Percentiles rank a stretch among this genome's conserved stretches.
Conservation (phyloP, 2,113 vertebrate species). For the Grammomys surdaster region DNA sequence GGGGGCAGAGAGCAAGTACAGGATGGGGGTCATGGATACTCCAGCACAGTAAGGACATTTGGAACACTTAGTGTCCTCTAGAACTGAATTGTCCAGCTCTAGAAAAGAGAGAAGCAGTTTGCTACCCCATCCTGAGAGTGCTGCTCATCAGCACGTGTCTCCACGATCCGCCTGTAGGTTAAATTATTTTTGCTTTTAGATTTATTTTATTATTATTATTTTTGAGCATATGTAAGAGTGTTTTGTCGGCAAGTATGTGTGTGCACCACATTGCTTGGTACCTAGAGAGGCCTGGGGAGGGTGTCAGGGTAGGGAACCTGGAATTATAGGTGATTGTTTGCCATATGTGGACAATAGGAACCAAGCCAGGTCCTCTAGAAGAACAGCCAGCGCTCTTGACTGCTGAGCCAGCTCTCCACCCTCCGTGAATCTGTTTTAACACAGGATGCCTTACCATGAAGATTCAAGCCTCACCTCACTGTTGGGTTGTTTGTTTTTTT, state of each 20-base stretch:
- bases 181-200: neutral
- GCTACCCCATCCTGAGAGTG: neutral
- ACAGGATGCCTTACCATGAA: neutral
- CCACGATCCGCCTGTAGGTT: neutral
- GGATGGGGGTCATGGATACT: neutral
- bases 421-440: neutral
- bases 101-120: slow-evolving; percentile 13
- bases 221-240: neutral
- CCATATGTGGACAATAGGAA: neutral
- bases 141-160: too few relatives aligned
- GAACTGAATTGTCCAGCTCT: neutral
- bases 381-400: neutral
- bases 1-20: neutral
- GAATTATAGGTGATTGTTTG: neutral
- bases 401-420: neutral
- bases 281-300: neutral
- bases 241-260: neutral
- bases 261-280: neutral
- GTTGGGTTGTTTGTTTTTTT: neutral
- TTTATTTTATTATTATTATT: neutral
- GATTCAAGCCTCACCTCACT: neutral
- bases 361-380: neutral
- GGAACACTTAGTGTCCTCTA: neutral
- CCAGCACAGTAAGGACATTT: neutral
- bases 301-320: neutral